Evolutionary conservation across 2,888 invertebrate species (phyloP).

Genomic region (Patella depressa): DNA sequence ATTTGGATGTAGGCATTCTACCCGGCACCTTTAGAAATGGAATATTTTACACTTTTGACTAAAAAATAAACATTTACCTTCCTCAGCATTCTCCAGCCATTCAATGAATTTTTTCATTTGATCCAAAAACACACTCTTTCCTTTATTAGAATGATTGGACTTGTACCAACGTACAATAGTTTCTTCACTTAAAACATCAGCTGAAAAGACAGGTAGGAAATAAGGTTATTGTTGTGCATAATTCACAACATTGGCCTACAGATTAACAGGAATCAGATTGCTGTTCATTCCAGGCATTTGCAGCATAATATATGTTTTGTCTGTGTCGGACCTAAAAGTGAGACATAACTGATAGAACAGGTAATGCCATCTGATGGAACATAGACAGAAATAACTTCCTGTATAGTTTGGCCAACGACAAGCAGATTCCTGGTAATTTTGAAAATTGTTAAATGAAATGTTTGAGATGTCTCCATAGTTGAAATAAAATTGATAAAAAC

Average conservation of each 20-base stretch:
- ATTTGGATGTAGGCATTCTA: too few relatives aligned
- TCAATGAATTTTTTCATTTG: conserved; percentile 98
- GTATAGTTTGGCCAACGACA: not conserved
- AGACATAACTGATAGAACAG: too few relatives aligned
- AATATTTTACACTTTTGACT: too few relatives aligned
- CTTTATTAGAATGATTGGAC: conserved; percentile 93
- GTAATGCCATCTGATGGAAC: too few relatives aligned
- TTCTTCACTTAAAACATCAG: conserved; percentile 94
- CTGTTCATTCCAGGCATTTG: too few relatives aligned
- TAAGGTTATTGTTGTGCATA: not conserved
- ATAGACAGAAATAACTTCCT: not conserved
- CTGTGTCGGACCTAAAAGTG: too few relatives aligned
- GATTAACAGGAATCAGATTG: too few relatives aligned
- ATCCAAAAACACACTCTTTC: conserved; percentile 97
- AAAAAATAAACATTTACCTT: conserved; percentile 73
- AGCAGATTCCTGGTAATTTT: not conserved
- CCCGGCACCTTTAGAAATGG: too few relatives aligned
- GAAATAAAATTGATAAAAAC: not conserved
- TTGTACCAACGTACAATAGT: conserved; percentile 96
- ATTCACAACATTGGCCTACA: too few relatives aligned
- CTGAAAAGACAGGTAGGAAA: conserved; percentile 72
- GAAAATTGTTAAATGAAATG: not conserved
- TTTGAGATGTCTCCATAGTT: too few relatives aligned
- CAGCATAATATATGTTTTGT: too few relatives aligned
- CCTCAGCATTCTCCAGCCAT: conserved; percentile 97